phyloP scores from a whole-genome alignment of 1,140 invertebrate genomes.

The Wiebesia pumilae region DNA sequence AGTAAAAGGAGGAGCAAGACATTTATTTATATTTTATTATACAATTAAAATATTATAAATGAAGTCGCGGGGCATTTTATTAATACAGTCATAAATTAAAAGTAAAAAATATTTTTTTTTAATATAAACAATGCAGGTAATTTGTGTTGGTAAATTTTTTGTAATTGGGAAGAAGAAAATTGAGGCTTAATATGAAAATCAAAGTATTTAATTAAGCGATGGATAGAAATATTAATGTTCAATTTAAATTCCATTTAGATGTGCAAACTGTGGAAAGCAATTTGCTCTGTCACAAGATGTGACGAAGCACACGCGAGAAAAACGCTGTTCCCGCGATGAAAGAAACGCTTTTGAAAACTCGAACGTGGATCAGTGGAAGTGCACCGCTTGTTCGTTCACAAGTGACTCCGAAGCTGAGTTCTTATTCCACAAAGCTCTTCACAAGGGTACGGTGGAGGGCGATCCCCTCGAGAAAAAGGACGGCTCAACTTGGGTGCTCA shows the following conservation, averaged over 20 bases:
- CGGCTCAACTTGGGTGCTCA: conserved; percentile 76
- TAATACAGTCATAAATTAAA: too few species aligned
- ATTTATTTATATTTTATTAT: too few species aligned
- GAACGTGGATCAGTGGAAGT: conserved; percentile 61
- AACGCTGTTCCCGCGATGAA: conserved; percentile 54
- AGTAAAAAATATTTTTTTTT: too few species aligned
- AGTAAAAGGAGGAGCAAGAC: too few species aligned
- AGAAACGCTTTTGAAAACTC: not conserved
- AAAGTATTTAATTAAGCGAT: too few species aligned
- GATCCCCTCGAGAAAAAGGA: conserved; percentile 79
- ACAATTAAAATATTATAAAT: too few species aligned
- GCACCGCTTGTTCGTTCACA: conserved; percentile 72
- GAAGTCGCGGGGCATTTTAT: too few species aligned
- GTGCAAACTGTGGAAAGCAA: conserved; percentile 79
- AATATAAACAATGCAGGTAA: too few species aligned
- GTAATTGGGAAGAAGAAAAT: too few species aligned
- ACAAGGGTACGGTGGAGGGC: conserved; percentile 71
- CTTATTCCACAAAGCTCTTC: conserved; percentile 80
- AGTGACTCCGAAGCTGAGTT: conserved; percentile 77
- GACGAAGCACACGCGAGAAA: conserved; percentile 78
- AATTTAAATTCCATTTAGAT: conserved; percentile 68
- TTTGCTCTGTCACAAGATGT: conserved; percentile 85
- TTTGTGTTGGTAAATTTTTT: too few species aligned
- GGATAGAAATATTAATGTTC: too few species aligned
- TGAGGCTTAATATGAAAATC: too few species aligned